phyloP scores from a whole-genome alignment of 2,888 invertebrate genomes.

The Xestia rhomboidea region DNA sequence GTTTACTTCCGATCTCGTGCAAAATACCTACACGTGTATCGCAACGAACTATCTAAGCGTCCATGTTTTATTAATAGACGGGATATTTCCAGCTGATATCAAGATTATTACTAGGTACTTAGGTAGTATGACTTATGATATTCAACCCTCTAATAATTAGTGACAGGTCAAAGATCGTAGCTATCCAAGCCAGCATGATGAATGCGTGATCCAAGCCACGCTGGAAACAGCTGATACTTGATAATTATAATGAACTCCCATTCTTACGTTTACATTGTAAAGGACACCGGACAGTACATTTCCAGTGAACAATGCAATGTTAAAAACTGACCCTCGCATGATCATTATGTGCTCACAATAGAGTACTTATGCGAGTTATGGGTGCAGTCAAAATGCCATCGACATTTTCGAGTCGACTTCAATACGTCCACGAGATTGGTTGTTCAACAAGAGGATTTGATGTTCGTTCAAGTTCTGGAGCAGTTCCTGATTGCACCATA shows the following conservation, averaged over 20 bases:
- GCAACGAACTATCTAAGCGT: background rate
- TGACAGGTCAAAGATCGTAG: constrained; percentile 36
- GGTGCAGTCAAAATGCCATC: background rate
- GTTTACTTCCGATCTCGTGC: constrained; percentile 3
- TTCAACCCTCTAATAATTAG: constrained; percentile 1
- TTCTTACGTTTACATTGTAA: constrained; percentile 20
- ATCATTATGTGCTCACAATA: constrained; percentile 10
- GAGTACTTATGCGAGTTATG: background rate
- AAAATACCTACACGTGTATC: constrained; percentile 28
- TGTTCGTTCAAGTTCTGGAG: background rate
- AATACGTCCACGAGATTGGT: background rate
- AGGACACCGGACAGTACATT: constrained; percentile 8
- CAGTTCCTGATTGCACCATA: background rate
- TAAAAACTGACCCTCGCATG: constrained; percentile 32
- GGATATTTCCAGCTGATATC: constrained; percentile 3
- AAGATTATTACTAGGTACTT: background rate
- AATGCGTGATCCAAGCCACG: constrained; percentile 35
- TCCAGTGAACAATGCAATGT: constrained; percentile 30
- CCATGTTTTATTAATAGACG: constrained; percentile 2
- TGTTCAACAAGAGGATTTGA: background rate
- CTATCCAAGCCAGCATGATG: constrained; percentile 16
- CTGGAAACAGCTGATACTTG: constrained; percentile 17
- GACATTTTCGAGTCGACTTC: background rate
- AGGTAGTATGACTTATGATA: background rate
- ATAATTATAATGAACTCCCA: constrained; percentile 29